Base-by-base conservation (phyloP, 2,113 vertebrate species). In the Lophius piscatorius region DNA sequence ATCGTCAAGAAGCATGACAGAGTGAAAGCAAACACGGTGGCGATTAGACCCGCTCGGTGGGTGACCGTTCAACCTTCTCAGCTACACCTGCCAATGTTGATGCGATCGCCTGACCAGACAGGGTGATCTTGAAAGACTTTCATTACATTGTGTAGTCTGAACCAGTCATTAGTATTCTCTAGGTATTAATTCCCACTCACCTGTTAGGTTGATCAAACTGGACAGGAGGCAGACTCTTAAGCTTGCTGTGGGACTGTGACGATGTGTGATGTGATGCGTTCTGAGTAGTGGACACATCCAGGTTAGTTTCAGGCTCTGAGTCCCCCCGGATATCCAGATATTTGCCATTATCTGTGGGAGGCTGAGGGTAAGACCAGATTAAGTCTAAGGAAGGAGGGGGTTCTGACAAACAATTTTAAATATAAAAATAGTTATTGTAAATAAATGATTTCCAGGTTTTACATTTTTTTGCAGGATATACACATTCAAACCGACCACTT, bases 191-290 rank as follows among this genome's bases (percentile, higher is more conserved):
- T 23, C 62, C 2, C 6, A 59, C 93, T 91, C 63, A 98, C 97
- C 97, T 94, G 84, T 99, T 98, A 1, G 97, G 96, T 68, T 94
- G 94, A 88, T 97, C 94, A 52, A 98, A 98, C 70, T 94, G 89
- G 44, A 93, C 90, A 33, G 88, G 78, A 55, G 74, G 84, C 86
- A 93, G 94, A 82, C 78, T 87, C 58, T 80, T 91, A 76, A 88
- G 91, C 89, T 80, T 86, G 74, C 61, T 90, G 88, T 91, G 91
- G 87, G 76, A 65, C 40, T 79, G 70, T 68, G 76, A 65, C 40
- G 78, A 69, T 68, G 67, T 89, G 81, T 86, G 87, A 73, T 89
- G 87, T 80, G 83, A 56, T 60, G 70, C 81, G 68, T 87, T 91
- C 77, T 93, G 85, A 21, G 66, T 36, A 9, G 68, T 87, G 40